Base-by-base conservation (phyloP, 2,888 invertebrate species). In the Agelastica alni region DNA sequence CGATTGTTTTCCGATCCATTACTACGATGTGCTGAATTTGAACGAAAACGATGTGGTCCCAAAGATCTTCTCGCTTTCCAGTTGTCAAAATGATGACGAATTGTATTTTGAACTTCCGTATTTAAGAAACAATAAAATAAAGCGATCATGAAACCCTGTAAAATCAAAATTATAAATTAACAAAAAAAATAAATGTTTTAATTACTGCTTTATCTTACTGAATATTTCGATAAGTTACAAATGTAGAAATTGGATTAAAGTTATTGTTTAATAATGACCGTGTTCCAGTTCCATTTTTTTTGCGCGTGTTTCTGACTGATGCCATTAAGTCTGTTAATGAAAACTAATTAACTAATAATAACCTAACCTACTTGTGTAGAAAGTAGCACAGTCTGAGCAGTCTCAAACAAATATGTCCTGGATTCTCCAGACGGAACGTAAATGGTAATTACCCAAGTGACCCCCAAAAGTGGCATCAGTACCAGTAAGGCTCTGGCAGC, bases 111-210 rank as follows among this genome's bases (percentile, higher is more conserved):
- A 5, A 95, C 94, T 77, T 95, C 95, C 4, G 91, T 90, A 78
- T 95, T 95, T 69, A 94, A 83, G 78, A 95, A 95, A 77, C 95
- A 95, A 79, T 93, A 95, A 78, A 94, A 89, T 56, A 94, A 78
- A 2, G 95, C 91, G 58, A 95, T 93, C 46, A 88, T 88, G 71
- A 94, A 88, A 55, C 95, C 95, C 94, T 95, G 77, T 2, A 77
- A 77, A 18, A 36, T 16, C 5, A 13, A 32, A 32, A 32, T 9
- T n/a, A n/a, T n/a, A n/a, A n/a, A n/a, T n/a, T n/a, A n/a, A n/a
- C n/a, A n/a, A n/a, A n/a, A n/a, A n/a, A n/a, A n/a, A n/a, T n/a
- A n/a, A n/a, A n/a, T n/a, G n/a, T n/a, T n/a, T n/a, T n/a, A n/a
- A n/a, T n/a, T n/a, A n/a, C n/a, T n/a, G n/a, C n/a, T n/a, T n/a